Conservation (phyloP, 1,140 invertebrate genomes). For the Heliconius himera region DNA sequence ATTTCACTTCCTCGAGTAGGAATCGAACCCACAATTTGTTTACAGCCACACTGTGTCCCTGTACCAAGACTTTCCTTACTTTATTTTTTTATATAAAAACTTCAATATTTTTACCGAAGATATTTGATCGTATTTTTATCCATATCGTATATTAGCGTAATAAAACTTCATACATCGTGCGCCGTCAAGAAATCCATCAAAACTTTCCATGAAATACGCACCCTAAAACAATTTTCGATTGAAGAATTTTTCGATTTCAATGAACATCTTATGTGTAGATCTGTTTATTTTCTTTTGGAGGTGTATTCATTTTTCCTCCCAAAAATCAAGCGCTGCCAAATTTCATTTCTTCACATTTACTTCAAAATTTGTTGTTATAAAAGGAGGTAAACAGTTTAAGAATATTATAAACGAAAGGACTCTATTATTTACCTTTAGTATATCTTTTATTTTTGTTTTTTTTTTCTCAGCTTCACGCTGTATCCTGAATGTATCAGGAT, state of each 20-base stretch:
- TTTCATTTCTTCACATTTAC: neutral
- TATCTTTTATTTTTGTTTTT: neutral
- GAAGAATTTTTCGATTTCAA: constrained; percentile 19
- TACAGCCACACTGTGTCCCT: no score
- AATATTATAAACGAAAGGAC: neutral
- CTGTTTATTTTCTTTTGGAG: constrained; percentile 15
- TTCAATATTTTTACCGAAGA: neutral
- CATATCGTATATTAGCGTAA: neutral
- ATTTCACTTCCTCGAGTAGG: no score
- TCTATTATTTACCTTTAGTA: neutral
- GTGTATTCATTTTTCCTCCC: neutral
- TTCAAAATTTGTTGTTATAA: no score
- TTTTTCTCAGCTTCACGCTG: no score
- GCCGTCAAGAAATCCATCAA: constrained; percentile 21
- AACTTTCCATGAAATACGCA: constrained; percentile 20
- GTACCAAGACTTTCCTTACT: no score
- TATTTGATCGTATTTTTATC: constrained; percentile 1
- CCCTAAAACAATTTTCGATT: constrained; percentile 18
- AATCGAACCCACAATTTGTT: no score
- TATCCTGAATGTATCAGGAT: no score
- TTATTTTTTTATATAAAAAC: no score
- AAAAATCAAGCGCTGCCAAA: neutral
- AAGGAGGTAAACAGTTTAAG: no score
- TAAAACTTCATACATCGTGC: constrained; percentile 15
- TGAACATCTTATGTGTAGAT: constrained; percentile 11